Evolutionary conservation across 2,113 vertebrate genomes (phyloP).

Genomic region (Toxotes chatareus): DNA sequence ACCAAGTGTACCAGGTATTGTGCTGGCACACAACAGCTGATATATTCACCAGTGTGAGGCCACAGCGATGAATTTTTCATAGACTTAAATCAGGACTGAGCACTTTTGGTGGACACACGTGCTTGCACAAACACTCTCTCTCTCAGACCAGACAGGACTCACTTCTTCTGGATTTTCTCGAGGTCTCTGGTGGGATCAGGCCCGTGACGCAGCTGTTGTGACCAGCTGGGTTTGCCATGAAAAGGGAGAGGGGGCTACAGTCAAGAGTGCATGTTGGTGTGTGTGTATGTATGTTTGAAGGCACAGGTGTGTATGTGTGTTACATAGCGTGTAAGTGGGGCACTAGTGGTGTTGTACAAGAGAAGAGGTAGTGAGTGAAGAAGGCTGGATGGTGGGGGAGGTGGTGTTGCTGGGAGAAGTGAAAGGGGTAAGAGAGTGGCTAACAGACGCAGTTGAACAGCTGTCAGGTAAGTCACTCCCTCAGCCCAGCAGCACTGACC

Average conservation of each 20-base stretch:
- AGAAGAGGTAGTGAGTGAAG: slow-evolving; percentile 50
- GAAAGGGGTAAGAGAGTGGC: slow-evolving; percentile 62
- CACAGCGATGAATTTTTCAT: slow-evolving; percentile 27
- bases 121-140: slow-evolving; percentile 25
- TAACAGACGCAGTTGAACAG: slow-evolving; percentile 63
- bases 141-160: slow-evolving; percentile 48
- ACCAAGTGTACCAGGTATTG: background rate
- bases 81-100: slow-evolving; percentile 13
- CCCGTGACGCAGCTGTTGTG: slow-evolving; percentile 70
- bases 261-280: slow-evolving; percentile 7
- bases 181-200: slow-evolving; percentile 41
- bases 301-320: slow-evolving; percentile 31
- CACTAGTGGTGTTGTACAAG: slow-evolving; percentile 7
- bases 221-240: slow-evolving; percentile 66
- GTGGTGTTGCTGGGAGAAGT: slow-evolving; percentile 52
- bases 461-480: slow-evolving; percentile 59
- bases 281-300: background rate
- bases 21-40: slow-evolving; percentile 24
- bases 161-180: slow-evolving; percentile 54
- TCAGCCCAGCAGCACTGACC: slow-evolving; percentile 54
- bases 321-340: slow-evolving; percentile 18
- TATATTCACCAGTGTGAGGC: slow-evolving; percentile 18
- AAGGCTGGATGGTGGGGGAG: slow-evolving; percentile 26
- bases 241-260: slow-evolving; percentile 34
- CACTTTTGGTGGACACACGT: background rate